Conservation (phyloP, 2,113 vertebrate species). For the Etheostoma spectabile region DNA sequence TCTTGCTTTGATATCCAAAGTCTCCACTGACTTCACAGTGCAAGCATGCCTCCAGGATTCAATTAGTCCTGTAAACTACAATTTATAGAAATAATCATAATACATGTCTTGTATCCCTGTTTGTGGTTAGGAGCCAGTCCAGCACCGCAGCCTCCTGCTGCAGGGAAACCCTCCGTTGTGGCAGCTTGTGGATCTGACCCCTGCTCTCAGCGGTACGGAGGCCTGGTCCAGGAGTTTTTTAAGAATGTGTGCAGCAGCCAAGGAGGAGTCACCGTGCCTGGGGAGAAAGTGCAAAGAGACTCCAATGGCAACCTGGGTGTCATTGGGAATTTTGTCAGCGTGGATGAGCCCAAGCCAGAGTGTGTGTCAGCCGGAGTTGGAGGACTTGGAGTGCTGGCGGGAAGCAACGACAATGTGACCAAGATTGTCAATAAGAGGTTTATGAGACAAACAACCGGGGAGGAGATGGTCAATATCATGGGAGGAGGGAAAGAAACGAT, state of each 20-base stretch:
- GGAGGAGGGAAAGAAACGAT: constrained; percentile 74
- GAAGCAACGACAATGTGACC: constrained; percentile 85
- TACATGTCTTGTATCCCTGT: background rate
- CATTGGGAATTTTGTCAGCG: background rate
- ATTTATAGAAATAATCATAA: background rate
- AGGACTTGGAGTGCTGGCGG: constrained; percentile 53
- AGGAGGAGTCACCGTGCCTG: constrained; percentile 22
- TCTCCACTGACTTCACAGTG: background rate
- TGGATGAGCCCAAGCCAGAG: constrained; percentile 87
- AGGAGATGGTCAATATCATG: constrained; percentile 84
- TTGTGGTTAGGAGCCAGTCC: constrained; percentile 65
- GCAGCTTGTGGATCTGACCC: constrained; percentile 74
- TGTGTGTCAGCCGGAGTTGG: constrained; percentile 69
- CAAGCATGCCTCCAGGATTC: background rate
- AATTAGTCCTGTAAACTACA: background rate
- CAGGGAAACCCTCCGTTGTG: constrained; percentile 79
- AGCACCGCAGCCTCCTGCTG: constrained; percentile 71
- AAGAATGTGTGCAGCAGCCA: constrained; percentile 89
- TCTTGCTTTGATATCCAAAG: background rate
- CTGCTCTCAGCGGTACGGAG: constrained; percentile 85
- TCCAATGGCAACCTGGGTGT: constrained; percentile 16
- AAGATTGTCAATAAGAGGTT: constrained; percentile 92
- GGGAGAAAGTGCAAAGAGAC: constrained; percentile 79
- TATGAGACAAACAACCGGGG: constrained; percentile 86
- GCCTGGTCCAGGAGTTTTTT: constrained; percentile 94